These are phyloP conservation scores for Pseudomyrmex dendroicus DNA, from an alignment of 1,140 invertebrate genomes.

Conservation along the genomic window DNA sequence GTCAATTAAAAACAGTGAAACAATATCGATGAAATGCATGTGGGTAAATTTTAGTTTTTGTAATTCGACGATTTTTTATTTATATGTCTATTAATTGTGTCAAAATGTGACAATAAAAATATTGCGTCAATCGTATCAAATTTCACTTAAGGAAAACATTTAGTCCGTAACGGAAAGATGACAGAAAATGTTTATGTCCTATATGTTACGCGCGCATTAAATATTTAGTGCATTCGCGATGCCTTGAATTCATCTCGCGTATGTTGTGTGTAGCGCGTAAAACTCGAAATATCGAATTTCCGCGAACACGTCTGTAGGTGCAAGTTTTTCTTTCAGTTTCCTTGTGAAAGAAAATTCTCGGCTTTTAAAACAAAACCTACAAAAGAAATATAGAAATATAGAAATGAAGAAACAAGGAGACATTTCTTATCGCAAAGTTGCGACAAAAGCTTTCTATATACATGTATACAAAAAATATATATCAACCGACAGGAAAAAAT, in stretches of 20 bases:
- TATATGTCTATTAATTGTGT: too few relatives aligned
- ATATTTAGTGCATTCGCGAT: conserved; percentile 50
- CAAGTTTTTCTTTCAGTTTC: neutral
- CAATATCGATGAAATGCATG: too few relatives aligned
- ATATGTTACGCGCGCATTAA: conserved; percentile 26
- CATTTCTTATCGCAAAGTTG: conserved; percentile 8
- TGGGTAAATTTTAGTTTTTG: too few relatives aligned
- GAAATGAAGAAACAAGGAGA: neutral
- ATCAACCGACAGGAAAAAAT: conserved; percentile 6
- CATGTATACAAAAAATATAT: neutral
- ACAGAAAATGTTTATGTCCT: neutral
- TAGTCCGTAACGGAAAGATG: neutral
- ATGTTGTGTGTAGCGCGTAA: conserved; percentile 37
- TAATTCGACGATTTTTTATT: too few relatives aligned
- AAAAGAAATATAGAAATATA: too few relatives aligned
- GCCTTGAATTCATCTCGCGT: conserved; percentile 45
- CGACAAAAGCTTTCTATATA: neutral
- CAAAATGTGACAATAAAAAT: too few relatives aligned
- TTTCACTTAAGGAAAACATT: neutral
- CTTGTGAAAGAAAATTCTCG: neutral
- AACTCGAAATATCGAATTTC: conserved; percentile 45
- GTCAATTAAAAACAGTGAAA: too few relatives aligned
- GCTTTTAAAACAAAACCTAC: neutral
- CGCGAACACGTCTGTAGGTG: conserved; percentile 3
- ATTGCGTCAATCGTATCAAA: too few relatives aligned